Conservation (phyloP, 1,140 invertebrate genomes). For the Acromyrmex heyeri region DNA sequence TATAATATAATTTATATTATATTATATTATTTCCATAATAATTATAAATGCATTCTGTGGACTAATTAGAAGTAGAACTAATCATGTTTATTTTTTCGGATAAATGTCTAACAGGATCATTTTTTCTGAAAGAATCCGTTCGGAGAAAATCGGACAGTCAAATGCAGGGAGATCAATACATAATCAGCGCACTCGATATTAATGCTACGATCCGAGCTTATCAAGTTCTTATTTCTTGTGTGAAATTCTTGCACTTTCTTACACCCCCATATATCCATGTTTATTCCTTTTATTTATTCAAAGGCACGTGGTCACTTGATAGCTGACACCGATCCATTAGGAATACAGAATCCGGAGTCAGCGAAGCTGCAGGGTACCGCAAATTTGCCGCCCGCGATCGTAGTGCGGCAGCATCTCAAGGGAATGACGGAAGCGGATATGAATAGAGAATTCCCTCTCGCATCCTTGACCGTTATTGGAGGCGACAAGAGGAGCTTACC, state of each 20-base stretch:
- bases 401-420: conserved; percentile 83
- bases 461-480: conserved; percentile 91
- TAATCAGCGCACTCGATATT: conserved; percentile 70
- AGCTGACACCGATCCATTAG: conserved; percentile 93
- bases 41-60: not conserved
- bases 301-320: conserved; percentile 93
- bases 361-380: conserved; percentile 79
- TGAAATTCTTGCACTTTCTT: not conserved
- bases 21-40: not conserved
- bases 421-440: conserved; percentile 89
- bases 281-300: not conserved
- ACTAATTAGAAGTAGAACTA: not conserved
- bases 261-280: not conserved
- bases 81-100: not conserved
- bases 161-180: conserved; percentile 60
- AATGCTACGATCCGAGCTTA: conserved; percentile 79
- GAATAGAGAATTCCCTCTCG: conserved; percentile 90
- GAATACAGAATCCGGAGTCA: conserved; percentile 83
- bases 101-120: not conserved
- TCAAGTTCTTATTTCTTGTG: conserved; percentile 66
- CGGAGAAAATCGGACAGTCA: conserved; percentile 50
- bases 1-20: not conserved
- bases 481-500: conserved; percentile 88
- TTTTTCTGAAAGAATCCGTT: conserved; percentile 1
- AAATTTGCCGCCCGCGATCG: conserved; percentile 76